Evolutionary conservation across 2,113 vertebrate genomes (phyloP).

Genomic region (Geothlypis trichas): DNA sequence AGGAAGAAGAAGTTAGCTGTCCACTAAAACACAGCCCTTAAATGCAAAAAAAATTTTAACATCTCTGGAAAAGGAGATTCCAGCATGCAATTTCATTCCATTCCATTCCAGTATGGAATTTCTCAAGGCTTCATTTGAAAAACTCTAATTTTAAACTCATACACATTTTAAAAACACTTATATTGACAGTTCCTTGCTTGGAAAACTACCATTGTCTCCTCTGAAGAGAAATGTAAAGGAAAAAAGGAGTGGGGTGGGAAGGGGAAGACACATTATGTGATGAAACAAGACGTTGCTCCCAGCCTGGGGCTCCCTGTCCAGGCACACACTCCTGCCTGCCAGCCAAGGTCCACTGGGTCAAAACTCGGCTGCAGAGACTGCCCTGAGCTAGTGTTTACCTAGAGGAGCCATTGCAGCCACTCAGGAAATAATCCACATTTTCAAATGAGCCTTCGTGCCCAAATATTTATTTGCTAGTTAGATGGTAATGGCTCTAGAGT

Average conservation of each 20-base stretch:
- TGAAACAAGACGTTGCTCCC: background rate
- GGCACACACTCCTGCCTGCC: background rate
- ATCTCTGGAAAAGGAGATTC: background rate
- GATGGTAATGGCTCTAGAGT: background rate
- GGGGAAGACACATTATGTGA: background rate
- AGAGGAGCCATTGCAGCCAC: conserved; percentile 7
- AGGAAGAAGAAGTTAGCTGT: background rate
- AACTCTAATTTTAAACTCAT: background rate
- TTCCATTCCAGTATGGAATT: background rate
- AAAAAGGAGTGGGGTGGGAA: background rate
- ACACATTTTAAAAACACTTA: background rate
- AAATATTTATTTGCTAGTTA: conserved; percentile 55
- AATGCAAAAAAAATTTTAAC: background rate
- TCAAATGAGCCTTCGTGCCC: background rate
- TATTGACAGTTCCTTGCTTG: background rate
- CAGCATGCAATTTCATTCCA: background rate
- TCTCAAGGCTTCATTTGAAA: background rate
- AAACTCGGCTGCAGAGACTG: conserved; percentile 1
- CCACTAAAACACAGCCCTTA: background rate
- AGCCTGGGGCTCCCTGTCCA: background rate
- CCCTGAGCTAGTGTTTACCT: conserved; percentile 37
- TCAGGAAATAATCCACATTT: conserved; percentile 31
- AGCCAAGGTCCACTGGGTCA: conserved; percentile 55
- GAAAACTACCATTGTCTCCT: background rate
- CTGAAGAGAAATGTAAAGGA: background rate